Conservation (phyloP, 2,113 vertebrate genomes). For the Notothenia coriiceps region DNA sequence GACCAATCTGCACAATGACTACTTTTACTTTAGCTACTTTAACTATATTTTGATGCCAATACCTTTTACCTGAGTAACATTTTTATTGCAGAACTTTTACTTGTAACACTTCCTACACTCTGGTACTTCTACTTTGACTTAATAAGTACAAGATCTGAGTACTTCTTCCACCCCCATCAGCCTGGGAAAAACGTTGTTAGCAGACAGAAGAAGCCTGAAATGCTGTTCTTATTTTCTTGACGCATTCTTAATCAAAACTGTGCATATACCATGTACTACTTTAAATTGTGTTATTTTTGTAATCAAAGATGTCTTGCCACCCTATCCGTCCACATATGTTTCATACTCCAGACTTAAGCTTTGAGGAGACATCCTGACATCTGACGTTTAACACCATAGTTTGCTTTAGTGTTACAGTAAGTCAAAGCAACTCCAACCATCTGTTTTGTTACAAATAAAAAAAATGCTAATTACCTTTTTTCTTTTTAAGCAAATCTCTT, state of each 20-base stretch:
- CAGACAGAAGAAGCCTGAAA: too few relatives aligned
- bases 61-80: too few relatives aligned
- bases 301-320: conserved; percentile 64
- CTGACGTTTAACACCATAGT: conserved; percentile 48
- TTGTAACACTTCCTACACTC: too few relatives aligned
- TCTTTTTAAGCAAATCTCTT: neutral
- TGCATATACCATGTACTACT: neutral
- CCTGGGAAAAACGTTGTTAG: too few relatives aligned
- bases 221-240: neutral
- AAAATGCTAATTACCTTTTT: neutral
- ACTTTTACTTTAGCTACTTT: too few relatives aligned
- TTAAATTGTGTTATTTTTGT: conserved; percentile 1
- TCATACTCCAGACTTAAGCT: conserved; percentile 66
- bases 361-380: conserved; percentile 63
- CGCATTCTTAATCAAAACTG: neutral
- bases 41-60: too few relatives aligned
- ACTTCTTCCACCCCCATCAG: too few relatives aligned
- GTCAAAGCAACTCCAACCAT: neutral
- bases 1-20: too few relatives aligned
- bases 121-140: too few relatives aligned
- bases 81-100: too few relatives aligned
- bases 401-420: conserved; percentile 11
- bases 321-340: conserved; percentile 36
- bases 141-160: too few relatives aligned
- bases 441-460: conserved; percentile 12